A percentile compares a stretch with the other conserved stretches of the same genome.
Conservation (phyloP, 2,113 vertebrate genomes). For the Ammodytes marinus region DNA sequence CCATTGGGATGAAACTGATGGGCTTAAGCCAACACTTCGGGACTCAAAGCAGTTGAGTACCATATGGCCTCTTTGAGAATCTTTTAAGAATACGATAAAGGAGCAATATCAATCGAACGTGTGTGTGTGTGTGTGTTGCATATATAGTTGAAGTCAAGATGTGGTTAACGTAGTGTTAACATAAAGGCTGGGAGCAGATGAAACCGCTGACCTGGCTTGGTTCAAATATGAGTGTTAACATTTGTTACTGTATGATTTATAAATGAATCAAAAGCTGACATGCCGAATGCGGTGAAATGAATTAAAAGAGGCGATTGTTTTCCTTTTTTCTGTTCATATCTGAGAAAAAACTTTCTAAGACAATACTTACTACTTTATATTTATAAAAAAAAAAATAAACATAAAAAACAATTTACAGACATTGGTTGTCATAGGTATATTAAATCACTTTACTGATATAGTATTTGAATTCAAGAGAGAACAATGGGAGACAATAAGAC, state of each 20-base stretch:
- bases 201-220: not conserved
- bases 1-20: not conserved
- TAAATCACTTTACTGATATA: slow-evolving; percentile 1
- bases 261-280: not conserved
- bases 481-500: not conserved
- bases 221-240: not conserved
- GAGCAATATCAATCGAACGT: not conserved
- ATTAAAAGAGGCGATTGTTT: too few relatives aligned
- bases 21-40: not conserved
- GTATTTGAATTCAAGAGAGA: not conserved
- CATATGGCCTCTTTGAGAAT: not conserved
- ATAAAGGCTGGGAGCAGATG: not conserved
- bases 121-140: too few relatives aligned
- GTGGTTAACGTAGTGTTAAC: not conserved
- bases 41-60: not conserved
- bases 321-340: too few relatives aligned
- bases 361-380: too few relatives aligned
- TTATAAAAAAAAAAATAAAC: not conserved
- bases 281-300: too few relatives aligned
- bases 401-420: too few relatives aligned
- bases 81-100: not conserved
- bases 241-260: not conserved
- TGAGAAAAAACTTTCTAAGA: too few relatives aligned
- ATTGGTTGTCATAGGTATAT: not conserved
- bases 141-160: not conserved